A percentile compares a stretch with the other conserved stretches of the same genome.
phyloP scores from a whole-genome alignment of 2,888 invertebrate genomes.

The Trissolcus japonicus region DNA sequence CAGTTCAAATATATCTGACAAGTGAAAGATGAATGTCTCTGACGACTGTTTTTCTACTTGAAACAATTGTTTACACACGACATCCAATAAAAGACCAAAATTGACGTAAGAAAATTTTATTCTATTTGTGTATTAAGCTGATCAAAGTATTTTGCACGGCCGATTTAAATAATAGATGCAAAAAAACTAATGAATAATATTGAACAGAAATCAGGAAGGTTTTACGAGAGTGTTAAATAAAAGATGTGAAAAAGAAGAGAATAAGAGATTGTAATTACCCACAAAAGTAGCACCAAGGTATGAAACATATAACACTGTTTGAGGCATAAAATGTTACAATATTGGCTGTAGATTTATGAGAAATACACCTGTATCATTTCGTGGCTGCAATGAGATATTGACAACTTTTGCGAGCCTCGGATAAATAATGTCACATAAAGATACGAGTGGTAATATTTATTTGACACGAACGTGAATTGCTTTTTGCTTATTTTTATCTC shows the following conservation, averaged over 20 bases:
- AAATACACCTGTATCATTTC: slow-evolving; percentile 72
- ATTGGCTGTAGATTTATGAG: slow-evolving; percentile 63
- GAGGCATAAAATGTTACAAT: slow-evolving; percentile 22
- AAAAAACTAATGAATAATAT: neutral
- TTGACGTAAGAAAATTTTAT: neutral
- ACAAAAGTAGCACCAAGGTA: neutral
- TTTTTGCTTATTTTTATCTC: too few species aligned
- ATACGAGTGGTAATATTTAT: slow-evolving; percentile 2
- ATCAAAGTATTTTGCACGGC: neutral
- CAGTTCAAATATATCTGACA: slow-evolving; percentile 39
- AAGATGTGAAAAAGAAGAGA: slow-evolving; percentile 18
- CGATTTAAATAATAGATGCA: neutral
- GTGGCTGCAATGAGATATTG: slow-evolving; percentile 20
- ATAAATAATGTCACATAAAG: slow-evolving; percentile 15
- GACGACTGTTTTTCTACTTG: slow-evolving; percentile 9
- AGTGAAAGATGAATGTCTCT: slow-evolving; percentile 32
- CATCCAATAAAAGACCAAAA: neutral
- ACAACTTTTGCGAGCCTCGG: slow-evolving; percentile 19
- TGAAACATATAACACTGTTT: slow-evolving; percentile 8
- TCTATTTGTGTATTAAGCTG: neutral
- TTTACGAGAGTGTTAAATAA: neutral
- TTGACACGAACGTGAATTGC: neutral
- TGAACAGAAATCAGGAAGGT: neutral
- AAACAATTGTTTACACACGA: slow-evolving; percentile 58
- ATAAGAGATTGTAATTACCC: neutral